Percentiles rank a stretch among this genome's conserved stretches.
Evolutionary conservation across 2,797 vertebrate species (phyloP).

Genomic region (Phyllotis vaccarum): DNA sequence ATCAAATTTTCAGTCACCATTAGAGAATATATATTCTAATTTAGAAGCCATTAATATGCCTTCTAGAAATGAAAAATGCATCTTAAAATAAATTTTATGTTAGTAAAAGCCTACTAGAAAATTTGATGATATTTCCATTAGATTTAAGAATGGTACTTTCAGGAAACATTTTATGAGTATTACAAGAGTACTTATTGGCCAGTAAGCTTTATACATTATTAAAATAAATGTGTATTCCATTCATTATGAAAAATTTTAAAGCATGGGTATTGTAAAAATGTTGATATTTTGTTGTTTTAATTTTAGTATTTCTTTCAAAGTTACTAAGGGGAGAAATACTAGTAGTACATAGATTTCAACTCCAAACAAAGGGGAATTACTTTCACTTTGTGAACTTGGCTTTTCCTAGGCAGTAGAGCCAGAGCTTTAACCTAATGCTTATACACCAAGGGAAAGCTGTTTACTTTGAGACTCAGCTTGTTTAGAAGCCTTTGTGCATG

Average conservation of each 20-base stretch:
- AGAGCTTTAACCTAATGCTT: constrained; percentile 68
- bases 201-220: constrained; percentile 40
- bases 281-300: constrained; percentile 36
- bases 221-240: constrained; percentile 33
- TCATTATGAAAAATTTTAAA: constrained; percentile 19
- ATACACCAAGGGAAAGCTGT: constrained; percentile 55
- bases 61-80: constrained; percentile 30
- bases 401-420: constrained; percentile 71
- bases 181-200: background rate
- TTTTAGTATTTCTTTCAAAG: constrained; percentile 60
- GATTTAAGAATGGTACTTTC: constrained; percentile 1
- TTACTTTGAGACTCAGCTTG: constrained; percentile 68
- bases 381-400: constrained; percentile 46
- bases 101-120: constrained; percentile 17
- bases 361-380: constrained; percentile 40
- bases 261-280: constrained; percentile 40
- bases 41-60: background rate
- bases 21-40: constrained; percentile 16
- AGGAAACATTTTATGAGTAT: constrained; percentile 58
- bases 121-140: background rate
- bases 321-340: constrained; percentile 44
- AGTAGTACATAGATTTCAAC: constrained; percentile 13
- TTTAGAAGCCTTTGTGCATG: background rate
- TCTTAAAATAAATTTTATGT: constrained; percentile 29
- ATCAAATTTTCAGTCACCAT: constrained; percentile 37